These are phyloP conservation scores for Leuctra nigra DNA, from an alignment of 2,888 invertebrate genomes.

Conservation along the genomic window DNA sequence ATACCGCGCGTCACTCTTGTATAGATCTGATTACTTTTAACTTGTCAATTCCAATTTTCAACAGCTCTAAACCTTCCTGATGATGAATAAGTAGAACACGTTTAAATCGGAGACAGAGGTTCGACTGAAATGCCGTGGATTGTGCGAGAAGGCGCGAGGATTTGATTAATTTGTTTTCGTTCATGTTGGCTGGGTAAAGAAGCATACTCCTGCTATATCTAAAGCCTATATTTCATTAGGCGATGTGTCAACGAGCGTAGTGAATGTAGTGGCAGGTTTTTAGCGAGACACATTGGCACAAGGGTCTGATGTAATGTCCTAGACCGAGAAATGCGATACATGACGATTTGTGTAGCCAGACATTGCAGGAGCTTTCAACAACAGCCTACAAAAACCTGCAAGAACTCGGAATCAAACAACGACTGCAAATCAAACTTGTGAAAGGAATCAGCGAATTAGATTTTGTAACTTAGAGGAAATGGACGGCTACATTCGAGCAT, in stretches of 20 bases:
- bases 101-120: neutral
- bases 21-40: slow-evolving; percentile 18
- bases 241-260: slow-evolving; percentile 16
- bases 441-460: too few species aligned
- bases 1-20: neutral
- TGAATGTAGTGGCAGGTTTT: slow-evolving; percentile 18
- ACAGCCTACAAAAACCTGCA: too few species aligned
- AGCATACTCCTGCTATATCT: slow-evolving; percentile 22
- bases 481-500: too few species aligned
- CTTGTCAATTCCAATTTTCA: slow-evolving; percentile 21
- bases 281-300: slow-evolving; percentile 15
- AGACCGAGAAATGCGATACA: neutral
- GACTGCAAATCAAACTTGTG: too few species aligned
- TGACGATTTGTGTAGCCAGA: slow-evolving; percentile 16
- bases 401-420: too few species aligned
- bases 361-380: too few species aligned
- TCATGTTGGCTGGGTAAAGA: slow-evolving; percentile 24
- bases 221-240: slow-evolving; percentile 24
- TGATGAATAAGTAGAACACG: neutral
- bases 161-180: slow-evolving; percentile 29
- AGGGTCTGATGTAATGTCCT: slow-evolving; percentile 8
- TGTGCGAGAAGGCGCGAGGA: slow-evolving; percentile 16
- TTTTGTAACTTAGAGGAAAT: too few species aligned
- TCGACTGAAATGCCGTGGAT: slow-evolving; percentile 17
- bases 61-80: slow-evolving; percentile 14